phyloP scores from a whole-genome alignment of 2,888 invertebrate genomes.

The Malthinus seriepunctatus region DNA sequence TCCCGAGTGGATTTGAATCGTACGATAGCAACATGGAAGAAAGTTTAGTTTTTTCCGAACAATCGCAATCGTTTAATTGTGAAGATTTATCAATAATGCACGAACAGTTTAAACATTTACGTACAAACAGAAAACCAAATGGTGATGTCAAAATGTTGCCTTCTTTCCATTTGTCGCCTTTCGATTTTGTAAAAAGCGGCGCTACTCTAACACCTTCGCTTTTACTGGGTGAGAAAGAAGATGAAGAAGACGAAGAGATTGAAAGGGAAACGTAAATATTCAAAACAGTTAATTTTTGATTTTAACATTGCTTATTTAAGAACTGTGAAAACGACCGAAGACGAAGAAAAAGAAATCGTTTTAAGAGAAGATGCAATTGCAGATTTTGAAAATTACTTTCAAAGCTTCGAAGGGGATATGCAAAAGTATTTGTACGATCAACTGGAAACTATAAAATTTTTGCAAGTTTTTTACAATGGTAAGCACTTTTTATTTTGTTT shows the following conservation, averaged over 20 bases:
- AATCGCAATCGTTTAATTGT: too few species aligned
- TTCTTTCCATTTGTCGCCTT: slow-evolving; percentile 2
- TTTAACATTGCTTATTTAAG: too few species aligned
- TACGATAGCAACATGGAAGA: background rate
- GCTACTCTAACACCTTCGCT: too few species aligned
- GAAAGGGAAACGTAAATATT: too few species aligned
- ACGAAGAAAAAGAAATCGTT: slow-evolving; percentile 7
- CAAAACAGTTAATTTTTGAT: too few species aligned
- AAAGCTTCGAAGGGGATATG: slow-evolving; percentile 14
- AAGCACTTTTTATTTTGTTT: background rate
- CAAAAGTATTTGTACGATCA: slow-evolving; percentile 16
- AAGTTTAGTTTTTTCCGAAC: background rate
- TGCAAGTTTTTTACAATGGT: slow-evolving; percentile 17
- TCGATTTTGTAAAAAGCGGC: background rate
- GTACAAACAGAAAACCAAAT: slow-evolving; percentile 6
- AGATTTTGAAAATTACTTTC: slow-evolving; percentile 12
- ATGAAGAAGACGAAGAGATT: slow-evolving; percentile 1
- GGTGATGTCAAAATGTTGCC: slow-evolving; percentile 7
- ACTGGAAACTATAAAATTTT: slow-evolving; percentile 10
- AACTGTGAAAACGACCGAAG: slow-evolving; percentile 9
- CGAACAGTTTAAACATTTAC: background rate
- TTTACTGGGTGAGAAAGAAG: background rate
- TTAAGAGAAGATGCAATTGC: slow-evolving; percentile 2
- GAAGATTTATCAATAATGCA: too few species aligned
- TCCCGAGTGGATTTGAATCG: background rate